Conservation (phyloP, 2,888 invertebrate species). For the Carabus problematicus region DNA sequence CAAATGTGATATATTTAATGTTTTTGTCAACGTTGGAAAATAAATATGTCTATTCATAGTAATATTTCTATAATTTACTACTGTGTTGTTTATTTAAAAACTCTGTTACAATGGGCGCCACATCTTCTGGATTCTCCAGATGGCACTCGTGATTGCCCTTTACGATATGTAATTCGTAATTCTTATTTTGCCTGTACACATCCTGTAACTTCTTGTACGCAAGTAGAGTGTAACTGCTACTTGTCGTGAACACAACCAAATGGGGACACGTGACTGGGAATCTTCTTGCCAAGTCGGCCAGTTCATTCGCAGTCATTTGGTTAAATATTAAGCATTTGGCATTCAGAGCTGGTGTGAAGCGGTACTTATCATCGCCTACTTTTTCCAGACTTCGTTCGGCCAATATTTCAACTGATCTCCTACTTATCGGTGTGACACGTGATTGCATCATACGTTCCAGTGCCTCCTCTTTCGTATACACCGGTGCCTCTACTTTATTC, state of each 20-base stretch:
- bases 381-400: slow-evolving; percentile 60
- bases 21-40: too few species aligned
- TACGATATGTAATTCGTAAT: slow-evolving; percentile 54
- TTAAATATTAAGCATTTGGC: slow-evolving; percentile 51
- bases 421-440: slow-evolving; percentile 56
- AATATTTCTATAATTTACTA: slow-evolving; percentile 48
- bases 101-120: slow-evolving; percentile 55
- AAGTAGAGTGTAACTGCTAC: background rate
- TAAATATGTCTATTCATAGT: too few species aligned
- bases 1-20: too few species aligned
- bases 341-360: slow-evolving; percentile 66
- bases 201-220: slow-evolving; percentile 45
- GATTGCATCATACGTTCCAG: slow-evolving; percentile 59
- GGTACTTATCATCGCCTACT: slow-evolving; percentile 59
- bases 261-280: slow-evolving; percentile 55
- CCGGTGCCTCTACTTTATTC: slow-evolving; percentile 45
- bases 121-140: slow-evolving; percentile 63
- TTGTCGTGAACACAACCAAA: slow-evolving; percentile 50
- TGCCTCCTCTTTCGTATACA: slow-evolving; percentile 61
- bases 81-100: slow-evolving; percentile 50
- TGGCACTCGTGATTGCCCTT: slow-evolving; percentile 70
- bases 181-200: slow-evolving; percentile 49
- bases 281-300: slow-evolving; percentile 53
- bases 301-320: slow-evolving; percentile 44
- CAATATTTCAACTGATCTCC: slow-evolving; percentile 61